These are phyloP conservation scores for Tamandua tetradactyla DNA, from an alignment of 2,797 vertebrate species.

Conservation along the genomic window DNA sequence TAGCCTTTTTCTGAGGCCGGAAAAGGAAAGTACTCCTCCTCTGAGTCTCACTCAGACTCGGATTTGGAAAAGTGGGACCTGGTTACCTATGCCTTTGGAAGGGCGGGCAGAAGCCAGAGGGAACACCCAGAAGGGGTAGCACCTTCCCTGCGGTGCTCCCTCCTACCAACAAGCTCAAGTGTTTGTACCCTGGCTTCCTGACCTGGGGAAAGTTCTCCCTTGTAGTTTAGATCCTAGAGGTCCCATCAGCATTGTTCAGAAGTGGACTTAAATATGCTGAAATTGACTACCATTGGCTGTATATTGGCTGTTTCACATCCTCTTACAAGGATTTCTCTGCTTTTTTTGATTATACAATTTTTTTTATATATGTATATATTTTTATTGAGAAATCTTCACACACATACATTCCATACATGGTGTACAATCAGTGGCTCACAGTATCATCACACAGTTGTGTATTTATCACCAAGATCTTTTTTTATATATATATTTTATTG, in stretches of 20 bases:
- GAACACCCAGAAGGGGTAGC: neutral
- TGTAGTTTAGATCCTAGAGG: neutral
- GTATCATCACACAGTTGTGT: too few relatives aligned
- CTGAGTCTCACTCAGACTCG: neutral
- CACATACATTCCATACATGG: too few relatives aligned
- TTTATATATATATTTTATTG: too few relatives aligned
- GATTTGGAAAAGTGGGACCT: neutral
- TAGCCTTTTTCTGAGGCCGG: neutral
- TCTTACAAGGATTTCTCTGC: neutral
- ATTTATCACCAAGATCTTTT: too few relatives aligned
- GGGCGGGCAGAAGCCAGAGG: neutral
- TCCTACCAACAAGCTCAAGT: accelerated
- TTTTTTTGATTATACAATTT: neutral
- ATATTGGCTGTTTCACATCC: neutral
- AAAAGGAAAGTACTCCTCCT: neutral
- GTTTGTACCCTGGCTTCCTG: neutral
- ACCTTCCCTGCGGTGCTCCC: too few relatives aligned
- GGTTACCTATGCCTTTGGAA: neutral
- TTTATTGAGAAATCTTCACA: too few relatives aligned
- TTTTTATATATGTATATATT: too few relatives aligned
- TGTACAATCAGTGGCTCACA: too few relatives aligned
- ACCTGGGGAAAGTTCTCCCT: neutral
- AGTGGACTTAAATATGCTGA: neutral
- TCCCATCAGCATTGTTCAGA: neutral
- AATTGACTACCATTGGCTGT: neutral